Conservation (phyloP, 1,140 invertebrate species). For the Tigriopus japonicus region DNA sequence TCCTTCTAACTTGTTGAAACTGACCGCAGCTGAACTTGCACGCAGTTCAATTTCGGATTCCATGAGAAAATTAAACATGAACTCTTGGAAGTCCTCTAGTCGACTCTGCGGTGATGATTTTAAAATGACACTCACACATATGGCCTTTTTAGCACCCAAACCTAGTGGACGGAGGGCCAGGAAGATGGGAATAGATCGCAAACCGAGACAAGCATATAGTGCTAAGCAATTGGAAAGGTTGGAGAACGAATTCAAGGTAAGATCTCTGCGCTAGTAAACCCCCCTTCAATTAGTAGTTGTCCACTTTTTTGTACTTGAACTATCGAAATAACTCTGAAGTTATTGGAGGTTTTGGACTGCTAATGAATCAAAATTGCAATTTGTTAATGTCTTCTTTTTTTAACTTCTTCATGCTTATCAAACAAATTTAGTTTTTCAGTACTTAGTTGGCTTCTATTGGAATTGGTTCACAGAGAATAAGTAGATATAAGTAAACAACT, state of each 20-base stretch:
- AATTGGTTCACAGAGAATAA: no score
- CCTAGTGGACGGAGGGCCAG: constrained; percentile 51
- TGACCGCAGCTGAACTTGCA: background rate
- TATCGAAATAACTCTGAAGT: no score
- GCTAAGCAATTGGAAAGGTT: constrained; percentile 73
- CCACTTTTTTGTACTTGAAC: no score
- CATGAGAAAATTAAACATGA: no score
- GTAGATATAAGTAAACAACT: no score
- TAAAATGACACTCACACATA: background rate
- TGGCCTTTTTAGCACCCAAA: constrained; percentile 44
- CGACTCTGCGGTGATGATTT: background rate
- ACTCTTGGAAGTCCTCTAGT: background rate
- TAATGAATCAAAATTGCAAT: no score
- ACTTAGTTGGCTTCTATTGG: no score
- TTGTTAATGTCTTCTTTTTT: no score
- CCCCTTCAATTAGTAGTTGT: background rate
- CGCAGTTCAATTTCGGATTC: background rate
- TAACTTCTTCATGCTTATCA: no score
- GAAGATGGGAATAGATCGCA: constrained; percentile 67
- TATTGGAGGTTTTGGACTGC: no score
- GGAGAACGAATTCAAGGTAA: constrained; percentile 75
- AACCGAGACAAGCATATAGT: constrained; percentile 85
- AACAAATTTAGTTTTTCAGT: no score
- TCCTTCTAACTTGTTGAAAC: background rate
- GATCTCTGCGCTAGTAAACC: constrained; percentile 9